Conservation (phyloP, 2,797 vertebrate genomes). For the Vireo griseus region DNA sequence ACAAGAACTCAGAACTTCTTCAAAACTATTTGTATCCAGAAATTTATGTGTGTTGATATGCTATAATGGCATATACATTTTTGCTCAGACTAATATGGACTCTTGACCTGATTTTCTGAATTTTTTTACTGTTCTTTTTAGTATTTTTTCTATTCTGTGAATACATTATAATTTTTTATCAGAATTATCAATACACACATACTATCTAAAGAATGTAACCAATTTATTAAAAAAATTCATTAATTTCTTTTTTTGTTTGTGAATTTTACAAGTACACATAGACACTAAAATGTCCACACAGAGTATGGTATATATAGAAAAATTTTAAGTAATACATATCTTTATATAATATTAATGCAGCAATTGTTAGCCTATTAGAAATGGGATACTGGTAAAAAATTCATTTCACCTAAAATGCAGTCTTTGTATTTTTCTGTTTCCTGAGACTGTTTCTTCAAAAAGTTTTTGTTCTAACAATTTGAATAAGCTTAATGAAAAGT, state of each 20-base stretch:
- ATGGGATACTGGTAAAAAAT: neutral
- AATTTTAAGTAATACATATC: neutral
- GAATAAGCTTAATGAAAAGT: neutral
- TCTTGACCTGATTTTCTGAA: neutral
- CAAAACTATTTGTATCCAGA: neutral
- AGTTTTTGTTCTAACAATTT: neutral
- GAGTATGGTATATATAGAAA: neutral
- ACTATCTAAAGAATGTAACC: rapidly evolving
- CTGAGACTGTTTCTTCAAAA: neutral
- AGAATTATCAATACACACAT: neutral
- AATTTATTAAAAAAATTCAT: neutral
- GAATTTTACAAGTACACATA: neutral
- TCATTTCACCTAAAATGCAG: neutral
- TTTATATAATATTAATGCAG: neutral
- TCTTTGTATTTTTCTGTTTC: neutral
- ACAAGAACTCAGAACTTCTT: neutral
- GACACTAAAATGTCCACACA: neutral
- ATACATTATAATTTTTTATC: neutral
- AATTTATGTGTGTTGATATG: neutral
- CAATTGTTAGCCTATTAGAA: neutral
- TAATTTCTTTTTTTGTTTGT: neutral
- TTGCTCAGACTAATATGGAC: neutral
- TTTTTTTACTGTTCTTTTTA: neutral
- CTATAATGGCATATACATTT: neutral
- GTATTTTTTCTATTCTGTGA: neutral